Base-by-base conservation (phyloP, 2,113 vertebrate species). In the Rhabdornis inornatus region DNA sequence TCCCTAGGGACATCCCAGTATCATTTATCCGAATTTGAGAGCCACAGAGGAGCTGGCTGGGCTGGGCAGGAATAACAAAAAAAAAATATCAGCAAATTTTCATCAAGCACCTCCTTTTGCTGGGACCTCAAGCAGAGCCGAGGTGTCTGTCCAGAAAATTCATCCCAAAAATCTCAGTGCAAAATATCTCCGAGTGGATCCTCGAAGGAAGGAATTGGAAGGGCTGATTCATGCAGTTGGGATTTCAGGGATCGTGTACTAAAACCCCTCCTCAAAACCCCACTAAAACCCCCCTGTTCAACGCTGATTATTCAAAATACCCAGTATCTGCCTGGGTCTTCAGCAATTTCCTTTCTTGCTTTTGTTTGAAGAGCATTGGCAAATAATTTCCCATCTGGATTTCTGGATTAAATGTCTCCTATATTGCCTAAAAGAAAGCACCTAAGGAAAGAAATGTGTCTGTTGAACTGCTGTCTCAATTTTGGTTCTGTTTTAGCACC, bases 341-440 rank as follows among this genome's bases (percentile, higher is more conserved):
- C 52, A 9, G 79, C 18, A 22, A 94, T 94, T 93, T 83, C 95
- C 92, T 92, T 87, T 42, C 76, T 55, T 64, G 86, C 66, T 83
- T 94, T 64, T 83, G 63, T 91, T 94, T 55, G 79, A 95, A 93
- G 91, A 95, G 49, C 92, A 71, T 14, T 71, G 85, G 78, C 85
- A 83, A 86, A 90, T 94, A 52, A 92, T 96, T 95, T 93, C 75
- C 70, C 85, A 78, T 92, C 88, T 94, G 94, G 90, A 74, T 94
- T 92, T 86, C 53, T 94, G 88, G 28, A 64, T 89, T 63, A 44
- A 88, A 81, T 64, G 83, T 87, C 90, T 94, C 83, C 56, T 89
- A 3, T 49, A 24, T 42, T 79, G 80, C 83, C 80, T 75, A 53
- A 93, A 90, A 63, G 68, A 93, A 95, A 96, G 85, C 88, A 93